Evolutionary conservation across 2,888 invertebrate genomes (phyloP), one percentile per base, ranked within the genome.

Genomic region (Eilema sororculum): DNA sequence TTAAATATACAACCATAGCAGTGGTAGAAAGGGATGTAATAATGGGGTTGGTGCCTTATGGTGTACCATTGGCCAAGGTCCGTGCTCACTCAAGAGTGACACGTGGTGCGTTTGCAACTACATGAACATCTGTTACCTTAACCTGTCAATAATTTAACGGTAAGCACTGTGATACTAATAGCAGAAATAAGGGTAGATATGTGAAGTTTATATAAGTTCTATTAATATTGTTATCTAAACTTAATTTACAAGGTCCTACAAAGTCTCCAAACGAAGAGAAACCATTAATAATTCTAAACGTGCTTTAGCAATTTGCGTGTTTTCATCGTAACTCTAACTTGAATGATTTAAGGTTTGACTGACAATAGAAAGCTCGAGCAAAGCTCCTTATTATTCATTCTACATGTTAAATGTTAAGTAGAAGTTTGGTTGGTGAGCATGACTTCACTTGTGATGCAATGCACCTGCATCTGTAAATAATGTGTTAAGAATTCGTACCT

Each of bases 11-110:
- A 66, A 72, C 68, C 65, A 66, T 28, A 63, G 59, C 73, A 59
- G 52, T 57, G 86, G 80, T 74, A 83, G 90, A 87, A 81, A 89
- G 86, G 86, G 93, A 93, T 78, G 83, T 78, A 80, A 71, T 73
- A 73, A 87, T 76, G 85, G 93, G 93, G 93, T 90, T 90, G 90
- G 84, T 87, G 82, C 84, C 85, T 87, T 86, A 89, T 90, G 90
- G 86, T 88, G 85, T 84, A 83, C 87, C 87, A 86, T 81, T 78
- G 85, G 84, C 85, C 87, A 85, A 87, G 88, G 89, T 87, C 87
- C 85, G 91, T 93, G 94, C 86, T 91, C 93, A 92, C 80, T 90
- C 89, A 93, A 90, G 90, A 91, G 94, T 93, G 90, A 94, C 93
- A 87, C 87, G 88, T 87, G 87, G 82, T 79, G 80, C 77, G 86